Evolutionary conservation across 1,140 invertebrate genomes (phyloP), one percentile per base, ranked within the genome.

Genomic region (Scaptomyza pallida): DNA sequence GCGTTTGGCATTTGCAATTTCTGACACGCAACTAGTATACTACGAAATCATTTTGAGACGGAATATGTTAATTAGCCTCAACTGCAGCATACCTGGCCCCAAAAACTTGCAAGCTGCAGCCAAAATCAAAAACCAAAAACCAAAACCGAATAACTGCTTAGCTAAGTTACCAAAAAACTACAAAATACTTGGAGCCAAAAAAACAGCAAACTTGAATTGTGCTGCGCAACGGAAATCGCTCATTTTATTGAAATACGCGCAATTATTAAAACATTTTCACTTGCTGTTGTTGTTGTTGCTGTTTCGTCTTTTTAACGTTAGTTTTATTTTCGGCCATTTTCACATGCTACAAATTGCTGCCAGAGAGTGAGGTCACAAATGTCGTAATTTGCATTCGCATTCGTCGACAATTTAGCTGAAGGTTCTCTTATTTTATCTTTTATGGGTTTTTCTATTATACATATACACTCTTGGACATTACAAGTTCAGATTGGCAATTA

Each of bases 241-340:
- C 75, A 88, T 88, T 88, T 88, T 68, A 78, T 64, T 70, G 62
- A 83, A 85, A 75, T 88, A 88, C 59, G 60, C 61, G 75, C 75
- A 88, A 88, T 88, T 88, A 88, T 88, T 89, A 88, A 78, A 89
- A 67, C 82, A 88, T 88, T 88, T 88, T 88, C 82, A 86, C 82
- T 69, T 35, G 56, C 43, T 75, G 56, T 61, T 77, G 47, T 40
- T 62, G 50, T 15, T 50, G 19, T 16, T 51, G 26, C 13, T 21
- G 35, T 8, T 50, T 56, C 44, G 15, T 57, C 33, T 54, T 57
- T 61, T 56, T 55, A 21, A 43, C 37, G 52, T n/a, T 41, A 21
- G 37, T 26, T 69, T 50, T 47, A 56, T 63, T 57, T 19, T 43
- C 45, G 23, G 65, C 23, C 62, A 52, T 75, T 86, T 81, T 77